Evolutionary conservation across 2,888 invertebrate species (phyloP).

Genomic region (Polymixis lichenea): DNA sequence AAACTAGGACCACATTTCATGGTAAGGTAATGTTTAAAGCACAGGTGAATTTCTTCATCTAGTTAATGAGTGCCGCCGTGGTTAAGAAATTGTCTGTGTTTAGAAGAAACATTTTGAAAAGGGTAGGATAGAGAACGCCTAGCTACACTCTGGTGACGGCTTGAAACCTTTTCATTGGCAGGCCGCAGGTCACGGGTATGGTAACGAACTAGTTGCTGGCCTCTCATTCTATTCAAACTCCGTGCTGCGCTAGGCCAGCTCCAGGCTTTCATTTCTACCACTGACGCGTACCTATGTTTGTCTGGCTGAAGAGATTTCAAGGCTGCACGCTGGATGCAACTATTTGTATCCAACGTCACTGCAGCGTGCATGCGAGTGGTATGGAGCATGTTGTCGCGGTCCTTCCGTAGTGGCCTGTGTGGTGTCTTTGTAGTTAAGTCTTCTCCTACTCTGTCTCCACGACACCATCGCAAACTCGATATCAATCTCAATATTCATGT

Average conservation of each 20-base stretch:
- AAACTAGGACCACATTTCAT: background rate
- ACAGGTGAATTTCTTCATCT: too few species aligned
- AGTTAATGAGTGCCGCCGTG: background rate
- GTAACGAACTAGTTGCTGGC: background rate
- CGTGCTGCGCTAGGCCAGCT: background rate
- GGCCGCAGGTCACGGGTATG: too few species aligned
- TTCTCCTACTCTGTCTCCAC: background rate
- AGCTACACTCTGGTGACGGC: background rate
- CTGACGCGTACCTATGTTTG: too few species aligned
- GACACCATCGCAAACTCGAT: background rate
- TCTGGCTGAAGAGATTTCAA: background rate
- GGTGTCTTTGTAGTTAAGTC: background rate
- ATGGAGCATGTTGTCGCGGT: background rate
- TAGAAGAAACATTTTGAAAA: background rate
- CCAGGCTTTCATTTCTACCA: too few species aligned
- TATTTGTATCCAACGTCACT: background rate
- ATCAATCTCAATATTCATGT: slow-evolving; percentile 24
- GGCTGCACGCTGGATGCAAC: background rate
- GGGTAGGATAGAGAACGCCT: background rate
- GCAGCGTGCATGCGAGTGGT: background rate
- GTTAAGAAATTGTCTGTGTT: background rate
- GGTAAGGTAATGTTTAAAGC: too few species aligned
- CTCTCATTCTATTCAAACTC: background rate
- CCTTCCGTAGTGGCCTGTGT: background rate
- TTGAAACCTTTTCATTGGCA: background rate